These are phyloP conservation scores for Cassiopea andromeda DNA, from an alignment of 30 jellyfish, hydroid and myxozoan genomes.

Conservation along the genomic window DNA sequence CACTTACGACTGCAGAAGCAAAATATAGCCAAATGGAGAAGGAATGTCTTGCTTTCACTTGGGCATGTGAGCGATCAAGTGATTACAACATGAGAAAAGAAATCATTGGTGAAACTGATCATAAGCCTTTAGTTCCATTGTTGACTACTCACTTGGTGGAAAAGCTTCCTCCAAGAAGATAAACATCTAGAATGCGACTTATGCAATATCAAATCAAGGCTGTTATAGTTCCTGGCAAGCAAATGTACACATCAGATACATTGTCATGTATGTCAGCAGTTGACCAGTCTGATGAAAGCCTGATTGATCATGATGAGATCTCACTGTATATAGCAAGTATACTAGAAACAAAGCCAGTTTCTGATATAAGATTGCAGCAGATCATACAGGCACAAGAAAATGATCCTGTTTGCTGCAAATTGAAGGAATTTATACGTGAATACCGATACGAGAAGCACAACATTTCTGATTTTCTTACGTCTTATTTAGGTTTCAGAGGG, in stretches of 20 bases:
- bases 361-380: slow-evolving; percentile 58
- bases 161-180: slow-evolving; percentile 53
- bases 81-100: slow-evolving; percentile 40
- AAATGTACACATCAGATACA: slow-evolving; percentile 74
- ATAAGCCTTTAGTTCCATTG: slow-evolving; percentile 68
- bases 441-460: slow-evolving; percentile 57
- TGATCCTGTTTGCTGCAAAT: slow-evolving; percentile 44
- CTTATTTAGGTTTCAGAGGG: slow-evolving; percentile 47
- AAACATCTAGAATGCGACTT: slow-evolving; percentile 54
- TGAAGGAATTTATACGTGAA: slow-evolving; percentile 25
- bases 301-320: slow-evolving; percentile 57
- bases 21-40: slow-evolving; percentile 64
- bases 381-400: slow-evolving; percentile 36
- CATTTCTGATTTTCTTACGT: slow-evolving; percentile 43
- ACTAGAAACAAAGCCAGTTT: slow-evolving; percentile 29
- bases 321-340: slow-evolving; percentile 4
- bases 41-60: slow-evolving; percentile 55
- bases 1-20: slow-evolving; percentile 66
- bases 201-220: slow-evolving; percentile 53
- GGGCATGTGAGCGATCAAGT: slow-evolving; percentile 32
- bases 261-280: slow-evolving; percentile 42
- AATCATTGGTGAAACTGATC: slow-evolving; percentile 73
- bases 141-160: slow-evolving; percentile 47
- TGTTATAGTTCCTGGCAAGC: slow-evolving; percentile 54
- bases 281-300: slow-evolving; percentile 36